These are phyloP conservation scores for Synergus itoensis DNA, from an alignment of 2,888 invertebrate species.

Conservation along the genomic window DNA sequence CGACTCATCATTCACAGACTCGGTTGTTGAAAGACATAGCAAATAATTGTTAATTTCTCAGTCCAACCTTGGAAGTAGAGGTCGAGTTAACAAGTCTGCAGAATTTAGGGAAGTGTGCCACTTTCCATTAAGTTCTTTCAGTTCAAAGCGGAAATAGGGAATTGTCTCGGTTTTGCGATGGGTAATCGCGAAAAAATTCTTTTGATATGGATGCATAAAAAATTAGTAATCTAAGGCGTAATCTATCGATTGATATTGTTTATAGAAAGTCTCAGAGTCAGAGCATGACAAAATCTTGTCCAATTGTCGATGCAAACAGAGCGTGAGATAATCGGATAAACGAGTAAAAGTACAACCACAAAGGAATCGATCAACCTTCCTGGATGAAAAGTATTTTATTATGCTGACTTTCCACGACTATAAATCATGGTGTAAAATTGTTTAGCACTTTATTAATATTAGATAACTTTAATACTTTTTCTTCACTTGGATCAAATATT, in stretches of 20 bases:
- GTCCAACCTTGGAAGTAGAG: slow-evolving; percentile 7
- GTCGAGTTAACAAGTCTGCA: slow-evolving; percentile 40
- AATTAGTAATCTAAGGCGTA: background rate
- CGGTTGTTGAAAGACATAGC: background rate
- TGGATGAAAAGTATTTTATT: slow-evolving; percentile 26
- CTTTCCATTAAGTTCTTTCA: slow-evolving; percentile 55
- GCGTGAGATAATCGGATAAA: slow-evolving; percentile 62
- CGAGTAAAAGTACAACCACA: slow-evolving; percentile 68
- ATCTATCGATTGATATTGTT: slow-evolving; percentile 10
- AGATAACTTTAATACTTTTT: background rate
- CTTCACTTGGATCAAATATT: background rate
- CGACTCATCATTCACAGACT: background rate
- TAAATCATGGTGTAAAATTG: background rate
- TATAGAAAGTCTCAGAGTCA: slow-evolving; percentile 72
- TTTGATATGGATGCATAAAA: slow-evolving; percentile 41
- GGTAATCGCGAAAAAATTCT: slow-evolving; percentile 24
- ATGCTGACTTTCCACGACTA: background rate
- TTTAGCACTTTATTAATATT: too few species aligned
- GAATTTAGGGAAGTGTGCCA: slow-evolving; percentile 72
- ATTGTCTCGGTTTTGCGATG: background rate
- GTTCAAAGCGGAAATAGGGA: slow-evolving; percentile 44
- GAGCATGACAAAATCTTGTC: slow-evolving; percentile 63
- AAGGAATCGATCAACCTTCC: slow-evolving; percentile 36
- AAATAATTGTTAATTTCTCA: slow-evolving; percentile 13
- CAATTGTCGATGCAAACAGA: slow-evolving; percentile 64